Evolutionary conservation across 2,113 vertebrate genomes (phyloP).

Genomic region (Lepus europaeus): DNA sequence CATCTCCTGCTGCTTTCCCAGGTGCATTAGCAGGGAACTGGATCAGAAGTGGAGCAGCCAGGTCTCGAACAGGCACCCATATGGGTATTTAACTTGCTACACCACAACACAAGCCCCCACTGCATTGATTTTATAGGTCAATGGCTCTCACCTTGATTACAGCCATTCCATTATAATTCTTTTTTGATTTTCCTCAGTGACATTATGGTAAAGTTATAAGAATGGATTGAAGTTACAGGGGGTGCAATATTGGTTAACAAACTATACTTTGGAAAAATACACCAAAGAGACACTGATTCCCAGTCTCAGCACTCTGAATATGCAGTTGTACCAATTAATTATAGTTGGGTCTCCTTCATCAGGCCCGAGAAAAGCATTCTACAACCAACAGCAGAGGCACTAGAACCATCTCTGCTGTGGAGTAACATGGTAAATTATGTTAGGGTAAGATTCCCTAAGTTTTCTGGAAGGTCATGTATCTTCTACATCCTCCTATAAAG

Average conservation of each 20-base stretch:
- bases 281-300: background rate
- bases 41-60: no score
- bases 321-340: background rate
- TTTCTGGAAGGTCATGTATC: background rate
- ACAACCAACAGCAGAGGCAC: background rate
- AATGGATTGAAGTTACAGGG: background rate
- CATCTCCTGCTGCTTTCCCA: no score
- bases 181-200: background rate
- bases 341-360: conserved; percentile 16
- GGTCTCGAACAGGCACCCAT: no score
- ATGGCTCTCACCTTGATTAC: conserved; percentile 34
- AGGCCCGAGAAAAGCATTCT: conserved; percentile 4
- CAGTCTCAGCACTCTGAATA: background rate
- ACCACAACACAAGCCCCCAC: no score
- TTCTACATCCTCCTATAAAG: background rate
- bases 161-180: background rate
- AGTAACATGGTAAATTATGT: conserved; percentile 5
- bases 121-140: conserved; percentile 1
- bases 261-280: conserved; percentile 1
- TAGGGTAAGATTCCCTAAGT: background rate
- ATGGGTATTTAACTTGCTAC: no score
- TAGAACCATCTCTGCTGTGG: background rate
- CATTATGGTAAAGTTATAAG: conserved; percentile 13
- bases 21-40: no score
- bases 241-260: conserved; percentile 35